Base-by-base conservation (phyloP, 1,140 invertebrate species). In the Zophobas morio region DNA sequence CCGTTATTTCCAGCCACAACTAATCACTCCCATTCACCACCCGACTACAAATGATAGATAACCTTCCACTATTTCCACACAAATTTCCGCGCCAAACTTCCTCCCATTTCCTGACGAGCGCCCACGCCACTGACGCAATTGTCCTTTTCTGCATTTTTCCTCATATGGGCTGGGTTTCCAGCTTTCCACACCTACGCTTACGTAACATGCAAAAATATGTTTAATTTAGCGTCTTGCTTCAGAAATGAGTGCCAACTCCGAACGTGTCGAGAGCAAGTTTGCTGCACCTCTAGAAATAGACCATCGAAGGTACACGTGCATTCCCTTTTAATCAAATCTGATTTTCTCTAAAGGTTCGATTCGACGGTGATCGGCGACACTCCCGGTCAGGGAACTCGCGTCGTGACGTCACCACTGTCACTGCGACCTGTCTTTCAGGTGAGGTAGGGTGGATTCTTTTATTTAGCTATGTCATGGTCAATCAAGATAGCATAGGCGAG, bases 401-500 rank as follows among this genome's bases (percentile, higher is more conserved):
- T 42, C 39, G 60, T 66, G 60, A 66, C 33, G 60, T 66, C 60
- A 66, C 35, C 39, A n/a, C 5, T 60, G 56, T 60, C 56, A 60
- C 56, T 32, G 37, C 37, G 60, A 66, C 60, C 60, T 42, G 60
- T 66, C 60, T 66, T 66, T 66, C 60, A 66, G 60, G 60, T 66
- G 60, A 42, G 20, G 39, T 39, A 66, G 60, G 60, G 60, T 66
- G 60, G 1, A 66, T 66, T 66, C 60, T 66, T 66, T 66, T 66
- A 66, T 66, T 66, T 66, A 42, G 60, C 60, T 32, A 42, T 72
- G 70, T 72, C 70, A 72, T 72, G 70, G 70, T 72, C 70, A 72
- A 72, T 54, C 70, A 2, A 42, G 70, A 72, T 72, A 54, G 46
- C 70, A 42, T 72, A 72, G 70, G 33, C 70, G 51, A 54, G 46